phyloP scores from a whole-genome alignment of 2,797 vertebrate species.

The Danio aesculapii region DNA sequence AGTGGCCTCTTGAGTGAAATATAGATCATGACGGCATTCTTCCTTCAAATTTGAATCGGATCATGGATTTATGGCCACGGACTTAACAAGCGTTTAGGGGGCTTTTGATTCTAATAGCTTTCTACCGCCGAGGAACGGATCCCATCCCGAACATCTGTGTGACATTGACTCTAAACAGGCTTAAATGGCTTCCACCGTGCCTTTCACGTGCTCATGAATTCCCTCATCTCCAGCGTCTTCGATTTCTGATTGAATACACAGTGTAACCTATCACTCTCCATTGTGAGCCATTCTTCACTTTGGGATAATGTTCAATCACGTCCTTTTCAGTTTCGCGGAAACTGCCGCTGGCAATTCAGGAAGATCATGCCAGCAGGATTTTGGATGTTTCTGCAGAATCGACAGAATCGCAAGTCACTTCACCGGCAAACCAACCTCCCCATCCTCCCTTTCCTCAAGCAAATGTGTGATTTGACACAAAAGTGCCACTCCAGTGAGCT shows the following conservation, averaged over 20 bases:
- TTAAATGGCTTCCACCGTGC: slow-evolving; percentile 19
- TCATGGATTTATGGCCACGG: slow-evolving; percentile 25
- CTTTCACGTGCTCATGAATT: slow-evolving; percentile 32
- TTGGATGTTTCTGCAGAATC: slow-evolving; percentile 42
- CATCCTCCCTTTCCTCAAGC: slow-evolving; percentile 35
- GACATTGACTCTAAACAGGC: slow-evolving; percentile 45
- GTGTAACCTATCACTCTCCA: slow-evolving; percentile 40
- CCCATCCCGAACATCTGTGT: slow-evolving; percentile 51
- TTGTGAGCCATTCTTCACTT: slow-evolving; percentile 5
- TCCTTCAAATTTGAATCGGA: slow-evolving; percentile 46
- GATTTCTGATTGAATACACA: slow-evolving; percentile 39
- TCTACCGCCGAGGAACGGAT: slow-evolving; percentile 43
- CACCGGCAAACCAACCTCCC: slow-evolving; percentile 19
- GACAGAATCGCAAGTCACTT: slow-evolving; percentile 10
- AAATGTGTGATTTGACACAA: slow-evolving; percentile 56
- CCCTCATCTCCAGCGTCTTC: slow-evolving; percentile 39
- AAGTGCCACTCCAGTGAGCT: slow-evolving; percentile 59
- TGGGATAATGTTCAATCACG: slow-evolving; percentile 41
- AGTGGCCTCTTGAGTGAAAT: slow-evolving; percentile 42
- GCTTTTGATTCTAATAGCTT: slow-evolving; percentile 57
- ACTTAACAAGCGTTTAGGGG: slow-evolving; percentile 58
- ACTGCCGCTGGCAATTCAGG: slow-evolving; percentile 30
- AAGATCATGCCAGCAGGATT: slow-evolving; percentile 28
- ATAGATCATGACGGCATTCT: slow-evolving; percentile 50
- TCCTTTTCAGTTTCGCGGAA: slow-evolving; percentile 42